A percentile compares a stretch with the other conserved stretches of the same genome.
phyloP scores from a whole-genome alignment of 2,888 invertebrate species.

The Cephus pulcher region DNA sequence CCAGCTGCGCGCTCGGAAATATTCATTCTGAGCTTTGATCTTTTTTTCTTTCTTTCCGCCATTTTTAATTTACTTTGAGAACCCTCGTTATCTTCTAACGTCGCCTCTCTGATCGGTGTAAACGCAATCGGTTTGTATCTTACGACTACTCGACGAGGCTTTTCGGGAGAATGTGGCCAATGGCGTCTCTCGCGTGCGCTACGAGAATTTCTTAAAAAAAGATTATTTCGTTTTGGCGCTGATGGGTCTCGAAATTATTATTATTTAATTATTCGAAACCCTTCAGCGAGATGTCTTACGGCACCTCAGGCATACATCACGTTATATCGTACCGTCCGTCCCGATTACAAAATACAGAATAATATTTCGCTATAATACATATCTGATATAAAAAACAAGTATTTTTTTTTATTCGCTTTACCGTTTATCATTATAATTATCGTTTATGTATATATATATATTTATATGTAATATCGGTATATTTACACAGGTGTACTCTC shows the following conservation, averaged over 20 bases:
- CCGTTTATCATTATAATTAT: conserved; percentile 40
- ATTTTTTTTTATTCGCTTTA: conserved; percentile 57
- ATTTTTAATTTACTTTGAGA: neutral
- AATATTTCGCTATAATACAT: conserved; percentile 65
- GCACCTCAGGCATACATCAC: conserved; percentile 6
- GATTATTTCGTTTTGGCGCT: neutral
- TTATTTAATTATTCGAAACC: neutral
- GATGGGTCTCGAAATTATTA: neutral
- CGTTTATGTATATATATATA: conserved; percentile 34
- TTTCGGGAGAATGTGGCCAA: neutral
- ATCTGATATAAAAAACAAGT: conserved; percentile 65
- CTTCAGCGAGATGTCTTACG: neutral
- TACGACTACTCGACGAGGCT: neutral
- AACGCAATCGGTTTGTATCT: neutral
- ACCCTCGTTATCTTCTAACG: neutral
- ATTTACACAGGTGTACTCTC: conserved; percentile 61
- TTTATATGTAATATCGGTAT: conserved; percentile 46
- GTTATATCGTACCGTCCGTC: conserved; percentile 30
- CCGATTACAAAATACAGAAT: conserved; percentile 65
- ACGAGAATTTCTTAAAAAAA: neutral
- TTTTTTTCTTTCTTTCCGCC: neutral
- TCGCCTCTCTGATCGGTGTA: neutral
- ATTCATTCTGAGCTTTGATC: neutral
- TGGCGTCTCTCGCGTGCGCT: neutral
- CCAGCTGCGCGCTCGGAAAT: neutral